A percentile compares a stretch with the other conserved stretches of the same genome.
Conservation (phyloP, 1,140 invertebrate species). For the Harpegnathos saltator region DNA sequence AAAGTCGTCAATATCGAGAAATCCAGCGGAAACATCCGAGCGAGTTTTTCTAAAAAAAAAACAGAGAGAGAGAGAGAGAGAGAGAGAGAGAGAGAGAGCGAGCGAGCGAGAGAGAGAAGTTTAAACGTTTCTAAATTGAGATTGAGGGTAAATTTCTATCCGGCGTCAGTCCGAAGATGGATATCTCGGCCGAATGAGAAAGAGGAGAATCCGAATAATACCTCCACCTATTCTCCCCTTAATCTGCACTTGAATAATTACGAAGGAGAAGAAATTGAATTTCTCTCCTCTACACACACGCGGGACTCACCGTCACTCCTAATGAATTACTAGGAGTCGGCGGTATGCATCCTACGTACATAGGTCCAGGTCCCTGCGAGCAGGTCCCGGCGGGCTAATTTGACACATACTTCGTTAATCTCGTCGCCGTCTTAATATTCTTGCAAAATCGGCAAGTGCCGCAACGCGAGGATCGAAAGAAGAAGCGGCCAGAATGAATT, state of each 20-base stretch:
- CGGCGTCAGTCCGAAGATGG: background rate
- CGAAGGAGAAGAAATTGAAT: background rate
- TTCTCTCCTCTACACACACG: background rate
- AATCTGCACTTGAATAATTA: background rate
- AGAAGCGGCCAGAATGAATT: conserved; percentile 63
- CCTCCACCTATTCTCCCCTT: background rate
- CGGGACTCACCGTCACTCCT: background rate
- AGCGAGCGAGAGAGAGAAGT: too few species aligned
- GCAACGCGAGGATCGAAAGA: conserved; percentile 34
- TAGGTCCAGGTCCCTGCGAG: background rate
- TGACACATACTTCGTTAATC: conserved; percentile 48
- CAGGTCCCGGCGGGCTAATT: conserved; percentile 21
- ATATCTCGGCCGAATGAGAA: background rate
- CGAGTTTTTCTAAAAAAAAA: too few species aligned
- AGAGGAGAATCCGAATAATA: background rate
- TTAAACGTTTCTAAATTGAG: too few species aligned
- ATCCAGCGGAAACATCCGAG: background rate
- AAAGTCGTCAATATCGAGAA: background rate
- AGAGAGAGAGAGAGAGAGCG: too few species aligned
- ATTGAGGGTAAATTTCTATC: background rate
- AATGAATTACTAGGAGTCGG: conserved; percentile 1
- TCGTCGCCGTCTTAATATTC: conserved; percentile 42
- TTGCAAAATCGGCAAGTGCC: background rate
- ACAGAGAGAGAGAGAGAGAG: too few species aligned
- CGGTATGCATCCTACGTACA: too few species aligned